Evolutionary conservation across 1,140 invertebrate genomes (phyloP), one percentile per base, ranked within the genome.

Genomic region (Solenopsis fugax): DNA sequence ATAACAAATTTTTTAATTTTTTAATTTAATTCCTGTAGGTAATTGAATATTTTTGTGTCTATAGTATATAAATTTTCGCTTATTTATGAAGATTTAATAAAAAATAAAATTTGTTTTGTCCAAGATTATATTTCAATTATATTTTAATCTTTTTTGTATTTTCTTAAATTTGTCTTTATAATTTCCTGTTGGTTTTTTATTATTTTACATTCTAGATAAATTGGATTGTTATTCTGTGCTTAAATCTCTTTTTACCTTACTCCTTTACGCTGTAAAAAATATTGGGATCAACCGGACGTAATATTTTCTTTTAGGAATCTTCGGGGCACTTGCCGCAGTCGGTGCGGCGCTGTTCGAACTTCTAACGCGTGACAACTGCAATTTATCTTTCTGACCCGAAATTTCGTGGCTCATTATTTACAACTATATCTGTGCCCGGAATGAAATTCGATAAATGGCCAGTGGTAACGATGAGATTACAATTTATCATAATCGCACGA

Each of bases 211-310:
- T 48, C 2, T 34, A 72, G 1, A 72, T 37, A 13, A 82, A 24
- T 34, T 13, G 18, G 4, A 60, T 45, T 18, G 69, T 13, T 72
- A 10, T 13, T 37, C 21, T 5, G 45, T 52, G 41, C 16, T 48
- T 75, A 73, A 73, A 54, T 18, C 10, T 73, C 89, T 91, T 89
- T 91, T 93, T 93, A 90, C 89, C 90, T 93, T 89, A 87, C 91
- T 89, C 88, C 75, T 91, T 92, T 93, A 90, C 92, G 92, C 89
- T 89, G 56, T 87, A 89, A 89, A 95, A 94, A 94, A 92, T 93
- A 94, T 94, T 92, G 89, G 90, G 92, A 94, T 94, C 93, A 93
- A 86, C 87, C 90, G 91, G 91, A 91, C 92, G 93, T 93, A 93
- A 93, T 94, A 94, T 93, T 91, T 93, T 92, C 85, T 90, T 91